These are phyloP conservation scores for Chironomus striatipennis DNA, from an alignment of 1,140 invertebrate species.

Conservation along the genomic window DNA sequence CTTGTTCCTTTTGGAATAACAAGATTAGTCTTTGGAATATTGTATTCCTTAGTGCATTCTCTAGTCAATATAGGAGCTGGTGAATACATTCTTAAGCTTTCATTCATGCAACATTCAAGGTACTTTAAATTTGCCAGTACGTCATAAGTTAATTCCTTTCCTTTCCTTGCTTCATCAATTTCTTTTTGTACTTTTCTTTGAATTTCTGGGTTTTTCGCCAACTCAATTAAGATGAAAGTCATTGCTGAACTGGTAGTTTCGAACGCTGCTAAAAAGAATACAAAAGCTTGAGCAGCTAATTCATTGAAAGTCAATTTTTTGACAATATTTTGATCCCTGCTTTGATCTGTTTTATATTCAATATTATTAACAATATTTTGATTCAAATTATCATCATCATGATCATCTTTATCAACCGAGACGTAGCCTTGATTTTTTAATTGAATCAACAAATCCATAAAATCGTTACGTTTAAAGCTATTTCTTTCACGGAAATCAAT, in stretches of 20 bases:
- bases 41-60: conserved; percentile 40
- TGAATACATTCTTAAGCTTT: conserved; percentile 51
- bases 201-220: conserved; percentile 46
- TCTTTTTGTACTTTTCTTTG: conserved; percentile 47
- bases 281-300: conserved; percentile 42
- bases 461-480: conserved; percentile 40
- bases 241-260: conserved; percentile 52
- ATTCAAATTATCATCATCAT: too few species aligned
- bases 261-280: conserved; percentile 51
- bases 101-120: conserved; percentile 39
- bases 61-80: conserved; percentile 47
- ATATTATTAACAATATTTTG: too few species aligned
- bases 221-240: conserved; percentile 43
- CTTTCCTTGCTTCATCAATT: conserved; percentile 39
- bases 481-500: conserved; percentile 34
- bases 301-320: conserved; percentile 25
- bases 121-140: conserved; percentile 44
- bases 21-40: conserved; percentile 37
- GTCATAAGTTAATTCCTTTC: conserved; percentile 47
- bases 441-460: conserved; percentile 46
- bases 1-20: conserved; percentile 42
- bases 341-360: too few species aligned
- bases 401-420: conserved; percentile 29
- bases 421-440: conserved; percentile 39
- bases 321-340: too few species aligned